Base-by-base conservation (phyloP, 2,888 invertebrate genomes). In the Phragmatobia fuliginosa region DNA sequence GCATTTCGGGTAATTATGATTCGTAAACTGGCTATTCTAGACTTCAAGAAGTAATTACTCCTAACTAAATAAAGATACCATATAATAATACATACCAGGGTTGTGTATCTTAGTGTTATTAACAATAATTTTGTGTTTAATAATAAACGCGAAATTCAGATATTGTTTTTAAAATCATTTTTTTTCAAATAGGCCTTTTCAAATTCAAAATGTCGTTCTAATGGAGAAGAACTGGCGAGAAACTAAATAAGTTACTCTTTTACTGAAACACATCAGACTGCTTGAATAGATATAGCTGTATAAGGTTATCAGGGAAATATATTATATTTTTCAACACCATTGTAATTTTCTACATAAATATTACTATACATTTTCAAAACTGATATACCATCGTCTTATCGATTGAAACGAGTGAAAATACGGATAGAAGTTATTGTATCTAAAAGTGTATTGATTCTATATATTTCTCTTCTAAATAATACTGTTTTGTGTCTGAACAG, bases 401-500 rank as follows among this genome's bases (percentile, higher is more conserved):
- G 18, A 21, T 49, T 49, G n/a, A 49, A 49, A 3, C 45, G 45
- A 45, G 5, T 21, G 2, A 21, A 45, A 8, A 7, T 1, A 45
- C 2, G 6, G 45, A 16, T 21, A 21, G 21, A 45, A 45, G 45
- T 21, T 21, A 41, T 0, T 41, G 41, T 21, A 45, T 45, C 1
- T 8, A 21, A 45, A 45, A 21, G 8, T 45, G 0, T 21, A 21
- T 45, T 45, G 0, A 45, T 45, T 21, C 7, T 2, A n/a, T 2
- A 8, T n/a, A 8, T 49, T 49, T 49, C n/a, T 49, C 21, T 49
- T 49, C n/a, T 0, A 10, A 45, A 49, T 49, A 8, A n/a, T n/a
- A 45, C 21, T n/a, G n/a, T 72, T 77, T 65, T 68, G 21, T 10
- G 69, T 77, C 68, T 68, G 65, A 28, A 56, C 71, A 68, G 62